Conservation (phyloP, 2,113 vertebrate genomes). For the Atlantisia rogersi region DNA sequence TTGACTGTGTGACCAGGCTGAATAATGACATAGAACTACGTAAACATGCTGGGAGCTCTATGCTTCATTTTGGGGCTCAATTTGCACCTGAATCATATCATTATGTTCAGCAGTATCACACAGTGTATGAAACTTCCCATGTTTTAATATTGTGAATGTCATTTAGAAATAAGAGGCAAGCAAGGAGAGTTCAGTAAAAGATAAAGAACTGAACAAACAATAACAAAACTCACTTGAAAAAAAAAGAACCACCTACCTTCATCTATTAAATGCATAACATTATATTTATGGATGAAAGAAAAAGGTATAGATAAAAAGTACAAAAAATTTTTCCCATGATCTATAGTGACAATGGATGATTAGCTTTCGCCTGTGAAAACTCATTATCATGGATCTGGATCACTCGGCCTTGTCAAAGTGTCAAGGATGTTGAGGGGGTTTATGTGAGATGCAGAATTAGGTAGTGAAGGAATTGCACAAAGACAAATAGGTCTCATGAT, state of each 20-base stretch:
- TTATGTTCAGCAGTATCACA: background rate
- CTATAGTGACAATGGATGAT: background rate
- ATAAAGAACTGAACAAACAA: background rate
- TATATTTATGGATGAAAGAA: background rate
- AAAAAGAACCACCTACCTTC: background rate
- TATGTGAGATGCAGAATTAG: background rate
- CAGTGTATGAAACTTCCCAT: background rate
- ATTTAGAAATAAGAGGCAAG: background rate
- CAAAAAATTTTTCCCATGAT: background rate
- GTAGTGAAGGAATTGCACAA: background rate
- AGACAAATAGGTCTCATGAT: background rate
- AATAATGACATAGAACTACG: background rate
- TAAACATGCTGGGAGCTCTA: background rate
- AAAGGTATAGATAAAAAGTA: background rate
- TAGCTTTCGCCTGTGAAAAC: background rate
- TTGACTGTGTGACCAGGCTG: background rate
- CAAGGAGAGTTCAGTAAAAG: background rate
- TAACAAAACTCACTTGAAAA: background rate
- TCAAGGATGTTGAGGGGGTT: background rate
- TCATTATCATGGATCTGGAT: fast-evolving
- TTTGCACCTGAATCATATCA: background rate
- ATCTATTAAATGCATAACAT: background rate
- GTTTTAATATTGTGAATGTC: background rate
- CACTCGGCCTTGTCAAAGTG: background rate
- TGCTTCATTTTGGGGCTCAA: background rate